These are phyloP conservation scores for Dolichomitus sp. DNA, from an alignment of 2,888 invertebrate species.

Conservation along the genomic window DNA sequence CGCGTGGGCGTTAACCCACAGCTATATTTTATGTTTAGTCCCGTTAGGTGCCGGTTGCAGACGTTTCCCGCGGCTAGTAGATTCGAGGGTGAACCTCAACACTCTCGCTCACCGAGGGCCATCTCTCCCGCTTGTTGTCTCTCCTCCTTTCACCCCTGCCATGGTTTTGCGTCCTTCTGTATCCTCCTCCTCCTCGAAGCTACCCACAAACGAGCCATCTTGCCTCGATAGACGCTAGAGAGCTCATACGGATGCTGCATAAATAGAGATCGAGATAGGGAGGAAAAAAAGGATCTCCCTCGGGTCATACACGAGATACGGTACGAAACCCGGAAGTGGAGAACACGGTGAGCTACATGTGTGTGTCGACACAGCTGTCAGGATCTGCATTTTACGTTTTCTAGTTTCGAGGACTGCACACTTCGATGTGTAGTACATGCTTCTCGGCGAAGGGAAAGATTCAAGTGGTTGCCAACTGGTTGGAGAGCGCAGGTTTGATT, in stretches of 20 bases:
- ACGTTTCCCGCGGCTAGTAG: constrained; percentile 68
- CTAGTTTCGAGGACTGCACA: not conserved
- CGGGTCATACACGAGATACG: not conserved
- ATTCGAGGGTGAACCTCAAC: constrained; percentile 62
- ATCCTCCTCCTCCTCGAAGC: not conserved
- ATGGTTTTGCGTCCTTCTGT: not conserved
- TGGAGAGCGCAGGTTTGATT: not conserved
- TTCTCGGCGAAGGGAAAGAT: not conserved
- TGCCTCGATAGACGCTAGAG: not conserved
- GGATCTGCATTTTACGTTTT: constrained; percentile 11
- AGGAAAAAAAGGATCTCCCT: constrained; percentile 10
- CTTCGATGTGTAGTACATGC: not conserved
- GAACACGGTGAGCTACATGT: not conserved
- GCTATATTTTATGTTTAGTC: constrained; percentile 82
- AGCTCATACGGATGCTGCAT: constrained; percentile 13
- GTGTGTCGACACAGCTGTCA: constrained; percentile 22
- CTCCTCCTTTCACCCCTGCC: not conserved
- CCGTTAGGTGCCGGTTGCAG: constrained; percentile 76
- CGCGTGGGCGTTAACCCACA: constrained; percentile 79
- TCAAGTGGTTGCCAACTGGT: not conserved
- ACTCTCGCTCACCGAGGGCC: constrained; percentile 6
- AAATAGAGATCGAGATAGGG: constrained; percentile 17
- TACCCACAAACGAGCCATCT: not conserved
- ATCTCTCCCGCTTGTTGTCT: constrained; percentile 22
- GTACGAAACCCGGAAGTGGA: constrained; percentile 23